Conservation (phyloP, 2,797 vertebrate species). For the Spinus pinus region DNA sequence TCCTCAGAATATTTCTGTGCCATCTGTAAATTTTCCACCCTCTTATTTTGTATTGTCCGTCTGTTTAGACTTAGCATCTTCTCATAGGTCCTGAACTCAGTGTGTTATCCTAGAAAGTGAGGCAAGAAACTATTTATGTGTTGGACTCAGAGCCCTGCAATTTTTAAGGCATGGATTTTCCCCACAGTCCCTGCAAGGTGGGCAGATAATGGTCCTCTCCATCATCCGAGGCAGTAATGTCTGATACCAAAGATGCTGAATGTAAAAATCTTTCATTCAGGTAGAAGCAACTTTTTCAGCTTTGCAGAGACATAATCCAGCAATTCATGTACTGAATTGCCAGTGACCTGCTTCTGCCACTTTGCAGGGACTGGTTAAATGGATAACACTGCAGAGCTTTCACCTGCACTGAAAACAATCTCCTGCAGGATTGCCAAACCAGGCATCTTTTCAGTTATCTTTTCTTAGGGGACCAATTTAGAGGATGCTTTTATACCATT, state of each 20-base stretch:
- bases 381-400: background rate
- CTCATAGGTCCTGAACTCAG: background rate
- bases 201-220: background rate
- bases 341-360: background rate
- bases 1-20: background rate
- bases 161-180: background rate
- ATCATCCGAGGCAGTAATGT: background rate
- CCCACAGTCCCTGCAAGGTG: background rate
- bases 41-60: background rate
- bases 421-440: background rate
- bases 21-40: background rate
- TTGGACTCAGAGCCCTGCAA: background rate
- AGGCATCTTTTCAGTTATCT: background rate
- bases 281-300: background rate
- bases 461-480: background rate
- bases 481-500: background rate
- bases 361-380: background rate
- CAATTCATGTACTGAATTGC: rapidly evolving
- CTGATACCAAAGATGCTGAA: background rate
- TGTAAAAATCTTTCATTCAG: background rate
- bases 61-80: background rate
- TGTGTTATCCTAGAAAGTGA: background rate
- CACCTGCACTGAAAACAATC: background rate
- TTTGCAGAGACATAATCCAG: background rate
- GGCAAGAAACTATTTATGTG: background rate